Evolutionary conservation across 2,797 vertebrate species (phyloP).

Genomic region (Pipistrellus kuhlii): DNA sequence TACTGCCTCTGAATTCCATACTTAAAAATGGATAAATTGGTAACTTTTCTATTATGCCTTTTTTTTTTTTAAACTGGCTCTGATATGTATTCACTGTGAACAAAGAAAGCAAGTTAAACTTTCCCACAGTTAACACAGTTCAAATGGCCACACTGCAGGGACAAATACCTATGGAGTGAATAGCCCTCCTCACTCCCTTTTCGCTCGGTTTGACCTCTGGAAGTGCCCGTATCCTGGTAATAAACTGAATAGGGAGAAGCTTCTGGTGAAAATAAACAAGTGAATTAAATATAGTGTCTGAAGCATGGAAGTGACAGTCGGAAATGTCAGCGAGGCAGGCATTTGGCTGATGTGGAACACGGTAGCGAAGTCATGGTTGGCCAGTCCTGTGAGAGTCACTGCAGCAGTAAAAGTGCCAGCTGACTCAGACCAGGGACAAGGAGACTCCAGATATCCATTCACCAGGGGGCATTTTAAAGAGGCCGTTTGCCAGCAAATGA

Average conservation of each 20-base stretch:
- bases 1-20: not conserved
- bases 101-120: not conserved
- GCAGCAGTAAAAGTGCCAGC: not conserved
- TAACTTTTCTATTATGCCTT: not conserved
- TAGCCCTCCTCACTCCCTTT: not conserved
- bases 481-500: not conserved
- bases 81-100: not conserved
- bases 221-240: not conserved
- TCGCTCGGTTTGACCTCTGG: rapidly evolving
- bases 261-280: not conserved
- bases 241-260: not conserved
- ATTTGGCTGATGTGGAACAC: not conserved
- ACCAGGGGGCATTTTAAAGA: not conserved
- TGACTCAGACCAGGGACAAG: not conserved
- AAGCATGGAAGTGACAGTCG: too few relatives aligned
- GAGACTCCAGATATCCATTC: not conserved
- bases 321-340: not conserved
- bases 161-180: not conserved
- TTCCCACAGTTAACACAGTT: not conserved
- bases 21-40: not conserved
- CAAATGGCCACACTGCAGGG: not conserved
- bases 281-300: not conserved
- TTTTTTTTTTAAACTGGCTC: not conserved
- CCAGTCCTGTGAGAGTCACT: rapidly evolving
- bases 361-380: too few relatives aligned